These are phyloP conservation scores for Caenorhabditis sp. DNA, from an alignment of 2,888 invertebrate species.

Conservation along the genomic window DNA sequence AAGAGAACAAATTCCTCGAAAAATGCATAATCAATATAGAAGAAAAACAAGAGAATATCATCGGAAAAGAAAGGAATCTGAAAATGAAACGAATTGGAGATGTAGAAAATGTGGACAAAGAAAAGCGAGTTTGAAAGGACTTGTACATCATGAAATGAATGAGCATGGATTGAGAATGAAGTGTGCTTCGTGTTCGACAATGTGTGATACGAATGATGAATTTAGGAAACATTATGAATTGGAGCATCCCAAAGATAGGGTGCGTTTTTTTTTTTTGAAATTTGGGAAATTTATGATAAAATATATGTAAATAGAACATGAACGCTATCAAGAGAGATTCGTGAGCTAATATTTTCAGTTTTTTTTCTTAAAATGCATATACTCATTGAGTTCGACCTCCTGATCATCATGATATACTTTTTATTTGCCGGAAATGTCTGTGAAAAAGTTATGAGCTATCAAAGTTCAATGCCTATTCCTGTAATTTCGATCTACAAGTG, in stretches of 20 bases:
- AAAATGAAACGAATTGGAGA: background rate
- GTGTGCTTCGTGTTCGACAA: conserved; percentile 20
- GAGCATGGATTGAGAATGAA: conserved; percentile 14
- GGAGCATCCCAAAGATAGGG: conserved; percentile 15
- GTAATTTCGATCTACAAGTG: too few species aligned
- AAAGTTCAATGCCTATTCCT: too few species aligned
- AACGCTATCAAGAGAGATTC: too few species aligned
- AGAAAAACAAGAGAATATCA: background rate
- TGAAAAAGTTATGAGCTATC: too few species aligned
- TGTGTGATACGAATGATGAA: conserved; percentile 11
- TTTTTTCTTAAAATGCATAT: too few species aligned
- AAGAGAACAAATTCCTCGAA: background rate
- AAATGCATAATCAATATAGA: background rate
- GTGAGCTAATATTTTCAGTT: too few species aligned
- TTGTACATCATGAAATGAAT: conserved; percentile 33
- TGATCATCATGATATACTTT: too few species aligned
- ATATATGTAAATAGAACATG: too few species aligned
- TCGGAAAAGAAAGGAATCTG: background rate
- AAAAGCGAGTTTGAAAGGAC: conserved; percentile 8
- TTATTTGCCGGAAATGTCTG: too few species aligned
- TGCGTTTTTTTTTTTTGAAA: too few species aligned
- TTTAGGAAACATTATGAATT: conserved; percentile 21
- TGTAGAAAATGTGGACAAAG: conserved; percentile 14
- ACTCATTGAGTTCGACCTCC: too few species aligned
- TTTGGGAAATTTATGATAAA: too few species aligned